These are phyloP conservation scores for Hecatera dysodea DNA, from an alignment of 2,888 invertebrate species.

Conservation along the genomic window DNA sequence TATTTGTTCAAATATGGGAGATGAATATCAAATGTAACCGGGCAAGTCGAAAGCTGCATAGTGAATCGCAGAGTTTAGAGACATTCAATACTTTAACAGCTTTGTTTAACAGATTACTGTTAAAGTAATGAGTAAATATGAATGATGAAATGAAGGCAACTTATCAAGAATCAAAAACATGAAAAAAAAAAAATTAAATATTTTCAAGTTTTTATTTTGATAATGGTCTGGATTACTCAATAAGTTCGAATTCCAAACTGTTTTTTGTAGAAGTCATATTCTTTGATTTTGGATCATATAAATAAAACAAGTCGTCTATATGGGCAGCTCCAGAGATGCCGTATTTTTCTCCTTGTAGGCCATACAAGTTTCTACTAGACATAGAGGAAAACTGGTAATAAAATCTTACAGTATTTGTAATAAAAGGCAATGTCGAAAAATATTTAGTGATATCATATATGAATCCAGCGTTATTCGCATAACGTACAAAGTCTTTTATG, in stretches of 20 bases:
- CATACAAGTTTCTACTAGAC: slow-evolving; percentile 27
- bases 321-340: slow-evolving; percentile 24
- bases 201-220: too few relatives aligned
- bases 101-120: too few relatives aligned
- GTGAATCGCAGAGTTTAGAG: too few relatives aligned
- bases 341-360: slow-evolving; percentile 13
- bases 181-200: too few relatives aligned
- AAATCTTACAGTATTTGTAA: not conserved
- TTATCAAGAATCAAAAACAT: too few relatives aligned
- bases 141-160: too few relatives aligned
- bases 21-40: too few relatives aligned
- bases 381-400: slow-evolving; percentile 21
- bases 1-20: too few relatives aligned
- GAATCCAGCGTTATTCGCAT: slow-evolving; percentile 1
- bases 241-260: slow-evolving; percentile 11
- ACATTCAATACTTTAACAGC: too few relatives aligned
- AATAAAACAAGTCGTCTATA: slow-evolving; percentile 20
- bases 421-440: slow-evolving; percentile 9
- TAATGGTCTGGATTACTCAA: too few relatives aligned
- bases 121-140: too few relatives aligned
- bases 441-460: slow-evolving; percentile 9
- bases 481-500: slow-evolving; percentile 4
- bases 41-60: too few relatives aligned
- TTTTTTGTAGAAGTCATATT: slow-evolving; percentile 7
- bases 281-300: slow-evolving; percentile 8